A percentile compares a stretch with the other conserved stretches of the same genome.
Evolutionary conservation across 2,797 vertebrate genomes (phyloP).

Genomic region (Perodicticus potto): DNA sequence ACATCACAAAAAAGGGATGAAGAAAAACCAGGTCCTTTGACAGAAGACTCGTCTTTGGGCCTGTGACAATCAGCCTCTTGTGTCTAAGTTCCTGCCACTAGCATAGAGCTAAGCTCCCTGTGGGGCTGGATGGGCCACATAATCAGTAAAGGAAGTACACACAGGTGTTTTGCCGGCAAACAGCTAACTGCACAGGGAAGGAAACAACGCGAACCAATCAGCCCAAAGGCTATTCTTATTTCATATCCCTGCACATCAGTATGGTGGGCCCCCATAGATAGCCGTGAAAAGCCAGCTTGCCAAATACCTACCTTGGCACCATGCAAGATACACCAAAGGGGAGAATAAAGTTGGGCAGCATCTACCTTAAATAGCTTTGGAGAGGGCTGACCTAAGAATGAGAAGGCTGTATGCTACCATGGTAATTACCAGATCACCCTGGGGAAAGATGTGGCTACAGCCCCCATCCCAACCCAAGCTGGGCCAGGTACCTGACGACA

Average conservation of each 20-base stretch:
- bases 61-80: neutral
- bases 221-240: neutral
- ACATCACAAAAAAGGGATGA: neutral
- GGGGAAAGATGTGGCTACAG: neutral
- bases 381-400: slow-evolving; percentile 1
- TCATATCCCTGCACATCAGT: neutral
- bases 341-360: neutral
- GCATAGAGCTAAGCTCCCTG: neutral
- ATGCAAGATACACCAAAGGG: neutral
- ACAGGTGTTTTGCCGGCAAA: neutral
- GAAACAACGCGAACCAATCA: neutral
- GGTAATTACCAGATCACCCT: neutral
- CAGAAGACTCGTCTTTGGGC: neutral
- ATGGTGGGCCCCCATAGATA: neutral
- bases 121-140: neutral
- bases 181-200: neutral
- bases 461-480: neutral
- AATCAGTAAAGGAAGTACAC: slow-evolving; percentile 2
- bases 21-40: neutral
- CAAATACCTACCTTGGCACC: neutral
- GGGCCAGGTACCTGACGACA: slow-evolving; percentile 1
- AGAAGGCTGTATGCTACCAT: neutral
- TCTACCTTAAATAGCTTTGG: neutral
- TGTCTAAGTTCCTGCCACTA: neutral
- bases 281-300: neutral